Base-by-base conservation (phyloP, 2,888 invertebrate genomes). In the Eristalis pertinax region DNA sequence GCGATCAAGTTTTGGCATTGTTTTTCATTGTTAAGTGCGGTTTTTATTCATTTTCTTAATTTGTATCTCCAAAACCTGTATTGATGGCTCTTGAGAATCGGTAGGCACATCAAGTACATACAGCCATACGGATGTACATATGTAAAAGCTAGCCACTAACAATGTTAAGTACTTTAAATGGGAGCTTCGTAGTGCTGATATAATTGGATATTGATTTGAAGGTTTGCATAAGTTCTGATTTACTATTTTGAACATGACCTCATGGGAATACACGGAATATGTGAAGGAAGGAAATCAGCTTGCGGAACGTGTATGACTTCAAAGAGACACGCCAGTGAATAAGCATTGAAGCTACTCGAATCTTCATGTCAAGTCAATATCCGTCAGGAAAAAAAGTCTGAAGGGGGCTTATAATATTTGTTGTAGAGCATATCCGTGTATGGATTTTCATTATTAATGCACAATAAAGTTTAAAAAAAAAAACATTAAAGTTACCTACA, bases 151-250 rank as follows among this genome's bases (percentile, higher is more conserved):
- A 15, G 4, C 43, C 60, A 60, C 26, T 29, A 26, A 29, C 60
- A 24, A 60, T 60, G 24, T 60, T 26, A 60, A 60, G 26, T 60
- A n/a, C 60, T 24, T 60, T 24, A 26, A 29, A 50, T 50, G 19
- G 50, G 50, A 50, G 50, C 19, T 50, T 50, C 15, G 60, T 26
- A 60, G 26, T 60, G 60, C 60, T 7, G 60, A 60, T 26, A 26
- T 60, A 60, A 60, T 60, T 60, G 60, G 26, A 60, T 29, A 60
- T 60, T 26, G 60, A n/a, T 29, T 60, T 29, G 60, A 60, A 60
- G 60, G 60, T 60, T 60, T 60, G 60, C 60, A 60, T 60, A 60
- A 60, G 60, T 24, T 60, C 60, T 60, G 24, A 60, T 24, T 60
- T 60, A 29, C 26, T 15, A 26, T 29, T 60, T 29, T 60, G 26